A percentile compares a stretch with the other conserved stretches of the same genome.
Evolutionary conservation across 2,113 vertebrate species (phyloP).

Genomic region (Leucopsar rothschildi): DNA sequence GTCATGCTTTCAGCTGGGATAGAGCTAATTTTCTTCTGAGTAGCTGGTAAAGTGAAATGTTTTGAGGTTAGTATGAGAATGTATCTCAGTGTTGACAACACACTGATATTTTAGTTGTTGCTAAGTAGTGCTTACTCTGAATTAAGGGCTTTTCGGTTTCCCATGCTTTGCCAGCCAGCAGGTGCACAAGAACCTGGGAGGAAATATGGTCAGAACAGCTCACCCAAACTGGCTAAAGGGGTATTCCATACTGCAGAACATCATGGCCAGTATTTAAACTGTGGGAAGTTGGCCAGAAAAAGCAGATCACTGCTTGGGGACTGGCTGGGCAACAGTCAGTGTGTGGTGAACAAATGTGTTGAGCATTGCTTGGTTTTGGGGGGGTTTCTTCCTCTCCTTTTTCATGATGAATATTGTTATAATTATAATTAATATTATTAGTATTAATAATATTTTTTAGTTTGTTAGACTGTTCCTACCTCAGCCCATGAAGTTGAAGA

Average conservation of each 20-base stretch:
- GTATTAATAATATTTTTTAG: neutral
- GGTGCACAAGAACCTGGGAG: neutral
- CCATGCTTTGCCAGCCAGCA: neutral
- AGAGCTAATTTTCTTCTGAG: neutral
- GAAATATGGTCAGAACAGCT: neutral
- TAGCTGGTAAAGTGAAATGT: neutral
- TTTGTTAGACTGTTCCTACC: neutral
- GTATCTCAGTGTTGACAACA: neutral
- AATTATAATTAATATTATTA: neutral
- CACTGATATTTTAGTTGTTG: neutral
- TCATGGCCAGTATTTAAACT: neutral
- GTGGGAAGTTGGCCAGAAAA: neutral
- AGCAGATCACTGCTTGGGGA: neutral
- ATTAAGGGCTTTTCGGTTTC: neutral
- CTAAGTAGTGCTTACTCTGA: neutral
- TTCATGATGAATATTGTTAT: neutral
- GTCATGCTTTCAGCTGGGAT: neutral
- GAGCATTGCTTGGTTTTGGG: neutral
- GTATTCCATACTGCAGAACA: neutral
- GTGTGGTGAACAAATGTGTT: neutral
- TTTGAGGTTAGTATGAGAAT: neutral
- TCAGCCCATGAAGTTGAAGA: neutral
- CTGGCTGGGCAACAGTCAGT: neutral
- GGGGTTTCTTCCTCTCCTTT: neutral
- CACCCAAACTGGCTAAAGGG: neutral